These are phyloP conservation scores for Ditylenchus weischeri DNA, from an alignment of 2,888 invertebrate genomes.

Conservation along the genomic window DNA sequence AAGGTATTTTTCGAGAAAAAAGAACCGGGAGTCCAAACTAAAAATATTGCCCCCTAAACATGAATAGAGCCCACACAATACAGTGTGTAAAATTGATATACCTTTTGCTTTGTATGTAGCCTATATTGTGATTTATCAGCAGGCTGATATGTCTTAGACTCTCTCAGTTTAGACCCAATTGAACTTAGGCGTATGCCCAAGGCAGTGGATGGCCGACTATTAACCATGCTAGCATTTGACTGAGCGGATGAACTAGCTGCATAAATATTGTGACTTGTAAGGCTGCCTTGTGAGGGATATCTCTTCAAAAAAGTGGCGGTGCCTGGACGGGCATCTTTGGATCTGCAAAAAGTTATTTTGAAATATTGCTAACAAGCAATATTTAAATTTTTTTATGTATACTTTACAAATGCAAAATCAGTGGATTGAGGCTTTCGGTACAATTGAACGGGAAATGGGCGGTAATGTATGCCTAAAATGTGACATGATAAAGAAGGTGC, in stretches of 20 bases:
- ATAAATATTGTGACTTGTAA: slow-evolving; percentile 4
- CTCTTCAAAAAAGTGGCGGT: neutral
- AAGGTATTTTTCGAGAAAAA: too few relatives aligned
- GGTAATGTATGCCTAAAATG: too few relatives aligned
- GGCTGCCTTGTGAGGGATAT: neutral
- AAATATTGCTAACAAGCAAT: too few relatives aligned
- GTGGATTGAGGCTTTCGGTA: neutral
- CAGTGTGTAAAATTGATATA: neutral
- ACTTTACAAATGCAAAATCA: neutral
- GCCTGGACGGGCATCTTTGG: too few relatives aligned
- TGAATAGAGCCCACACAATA: too few relatives aligned
- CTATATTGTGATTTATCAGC: neutral
- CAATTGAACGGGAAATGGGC: neutral
- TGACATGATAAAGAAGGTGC: too few relatives aligned
- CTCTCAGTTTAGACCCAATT: neutral
- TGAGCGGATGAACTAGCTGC: neutral
- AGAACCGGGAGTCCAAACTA: too few relatives aligned
- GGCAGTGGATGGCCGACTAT: neutral
- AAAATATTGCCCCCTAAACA: too few relatives aligned
- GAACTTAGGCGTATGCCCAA: neutral
- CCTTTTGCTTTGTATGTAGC: too few relatives aligned
- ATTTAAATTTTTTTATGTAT: too few relatives aligned
- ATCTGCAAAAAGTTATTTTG: too few relatives aligned
- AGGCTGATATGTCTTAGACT: neutral
- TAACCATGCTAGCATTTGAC: neutral